A percentile compares a stretch with the other conserved stretches of the same genome.
phyloP scores from a whole-genome alignment of 2,113 vertebrate species.

The Gasterosteus aculeatus region DNA sequence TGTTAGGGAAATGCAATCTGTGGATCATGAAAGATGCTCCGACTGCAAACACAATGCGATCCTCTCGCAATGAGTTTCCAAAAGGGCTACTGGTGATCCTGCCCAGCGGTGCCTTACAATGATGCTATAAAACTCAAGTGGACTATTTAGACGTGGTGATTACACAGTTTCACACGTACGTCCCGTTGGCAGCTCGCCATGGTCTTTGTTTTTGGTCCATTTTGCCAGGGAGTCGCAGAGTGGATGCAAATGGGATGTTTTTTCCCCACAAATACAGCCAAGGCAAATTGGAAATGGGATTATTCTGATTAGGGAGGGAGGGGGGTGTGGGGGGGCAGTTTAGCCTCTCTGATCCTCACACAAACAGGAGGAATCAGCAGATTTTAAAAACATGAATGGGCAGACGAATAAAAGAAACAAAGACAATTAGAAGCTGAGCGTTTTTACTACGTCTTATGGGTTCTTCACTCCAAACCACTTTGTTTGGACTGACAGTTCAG shows the following conservation, averaged over 20 bases:
- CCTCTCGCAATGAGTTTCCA: neutral
- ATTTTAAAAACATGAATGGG: neutral
- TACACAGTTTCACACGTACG: slow-evolving; percentile 42
- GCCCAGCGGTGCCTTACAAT: slow-evolving; percentile 13
- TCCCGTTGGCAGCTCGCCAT: slow-evolving; percentile 57
- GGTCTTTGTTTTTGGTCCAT: slow-evolving; percentile 55
- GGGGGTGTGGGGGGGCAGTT: neutral
- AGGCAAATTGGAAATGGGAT: slow-evolving; percentile 44
- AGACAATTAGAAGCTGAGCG: slow-evolving; percentile 4
- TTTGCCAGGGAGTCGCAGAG: slow-evolving; percentile 21
- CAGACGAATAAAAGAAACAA: neutral
- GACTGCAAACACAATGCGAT: slow-evolving; percentile 14
- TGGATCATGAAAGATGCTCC: neutral
- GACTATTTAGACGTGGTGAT: slow-evolving; percentile 46
- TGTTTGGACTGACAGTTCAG: slow-evolving; percentile 22
- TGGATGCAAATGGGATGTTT: slow-evolving; percentile 48
- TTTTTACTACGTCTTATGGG: neutral
- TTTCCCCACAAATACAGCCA: slow-evolving; percentile 29
- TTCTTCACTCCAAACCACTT: neutral
- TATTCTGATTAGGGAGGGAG: slow-evolving; percentile 25
- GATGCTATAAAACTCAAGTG: slow-evolving; percentile 39
- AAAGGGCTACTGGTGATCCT: slow-evolving; percentile 40
- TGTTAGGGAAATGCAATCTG: slow-evolving; percentile 16
- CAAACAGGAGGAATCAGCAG: slow-evolving; percentile 2
- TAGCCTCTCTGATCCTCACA: slow-evolving; percentile 14